Percentiles rank a stretch among this genome's conserved stretches.
phyloP scores from a whole-genome alignment of 2,888 invertebrate genomes.

The Antheraea assamensis region DNA sequence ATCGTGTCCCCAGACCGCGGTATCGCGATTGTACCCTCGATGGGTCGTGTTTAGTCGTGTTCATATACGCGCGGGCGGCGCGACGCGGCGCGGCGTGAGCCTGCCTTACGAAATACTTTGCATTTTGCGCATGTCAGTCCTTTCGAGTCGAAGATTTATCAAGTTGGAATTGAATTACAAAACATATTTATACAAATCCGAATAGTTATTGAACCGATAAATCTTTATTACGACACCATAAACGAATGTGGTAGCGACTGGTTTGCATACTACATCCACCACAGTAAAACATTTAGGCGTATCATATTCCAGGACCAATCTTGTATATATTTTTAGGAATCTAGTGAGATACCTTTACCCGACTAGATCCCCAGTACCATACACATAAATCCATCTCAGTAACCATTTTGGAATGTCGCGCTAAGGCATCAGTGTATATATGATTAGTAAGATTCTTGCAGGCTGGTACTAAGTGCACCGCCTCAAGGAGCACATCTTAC shows the following conservation, averaged over 20 bases:
- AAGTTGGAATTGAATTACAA: background rate
- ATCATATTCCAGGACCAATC: too few relatives aligned
- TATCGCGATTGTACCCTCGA: background rate
- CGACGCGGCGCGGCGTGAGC: background rate
- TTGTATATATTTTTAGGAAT: too few relatives aligned
- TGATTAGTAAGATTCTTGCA: too few relatives aligned
- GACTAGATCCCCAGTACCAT: too few relatives aligned
- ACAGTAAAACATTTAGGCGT: too few relatives aligned
- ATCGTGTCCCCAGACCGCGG: background rate
- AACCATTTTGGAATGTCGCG: too few relatives aligned
- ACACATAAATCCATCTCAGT: too few relatives aligned
- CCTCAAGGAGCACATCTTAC: too few relatives aligned
- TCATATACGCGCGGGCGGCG: background rate
- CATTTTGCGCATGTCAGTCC: background rate
- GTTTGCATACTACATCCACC: too few relatives aligned
- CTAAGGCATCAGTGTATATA: too few relatives aligned
- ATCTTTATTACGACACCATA: background rate
- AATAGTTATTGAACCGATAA: background rate
- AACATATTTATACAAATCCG: background rate
- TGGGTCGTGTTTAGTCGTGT: background rate
- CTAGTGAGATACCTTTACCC: too few relatives aligned
- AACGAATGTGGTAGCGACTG: background rate
- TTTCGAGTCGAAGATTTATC: background rate
- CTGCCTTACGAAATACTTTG: slow-evolving; percentile 4
- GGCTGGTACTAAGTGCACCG: too few relatives aligned